Evolutionary conservation across 92 coral and sea anemone species (phyloP), one percentile per base, ranked within the genome.

Genomic region (Parazoanthus swiftii): DNA sequence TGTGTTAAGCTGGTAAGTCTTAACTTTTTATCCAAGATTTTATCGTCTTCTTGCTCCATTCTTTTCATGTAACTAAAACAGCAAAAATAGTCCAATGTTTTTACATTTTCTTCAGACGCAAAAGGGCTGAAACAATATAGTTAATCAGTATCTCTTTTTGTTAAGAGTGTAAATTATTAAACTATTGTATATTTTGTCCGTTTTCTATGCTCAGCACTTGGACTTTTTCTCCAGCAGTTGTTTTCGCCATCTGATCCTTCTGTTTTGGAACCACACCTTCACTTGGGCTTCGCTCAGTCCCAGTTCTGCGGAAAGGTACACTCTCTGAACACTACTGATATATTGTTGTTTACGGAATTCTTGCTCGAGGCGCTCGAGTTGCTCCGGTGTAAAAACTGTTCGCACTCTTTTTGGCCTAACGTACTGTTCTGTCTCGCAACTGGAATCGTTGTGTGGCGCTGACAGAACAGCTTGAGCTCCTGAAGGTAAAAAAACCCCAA

Each of bases 221-320:
- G 87, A 46, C 29, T 84, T 84, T 48, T 84, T 84, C 79, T 84
- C 86, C 21, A 92, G 88, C 6, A 77, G 88, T 78, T 92, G 93
- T 35, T 94, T 94, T 68, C 97, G 90, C 97, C 97, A 94, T 81
- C 94, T 89, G 63, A 94, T 94, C 72, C 97, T 82, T 80, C 97
- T 58, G 73, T 94, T 94, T 88, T 94, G 97, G 39, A 94, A 94
- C 97, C 97, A 94, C 13, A 94, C 94, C 74, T 94, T 94, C 70
- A 94, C 97, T 78, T 94, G 97, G 4, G 95, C 88, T 73, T 94
- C 97, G 29, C 93, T 92, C 21, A 94, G 93, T 44, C 91, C 94
- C 37, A 94, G 92, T 35, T 94, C 95, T 11, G 93, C 88, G 25
- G 95, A 94, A 54, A 94, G 92, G 78, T 89, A 91, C 21, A 91